Evolutionary conservation across 2,797 vertebrate genomes (phyloP), one percentile per base, ranked within the genome.

Genomic region (Helarctos malayanus): DNA sequence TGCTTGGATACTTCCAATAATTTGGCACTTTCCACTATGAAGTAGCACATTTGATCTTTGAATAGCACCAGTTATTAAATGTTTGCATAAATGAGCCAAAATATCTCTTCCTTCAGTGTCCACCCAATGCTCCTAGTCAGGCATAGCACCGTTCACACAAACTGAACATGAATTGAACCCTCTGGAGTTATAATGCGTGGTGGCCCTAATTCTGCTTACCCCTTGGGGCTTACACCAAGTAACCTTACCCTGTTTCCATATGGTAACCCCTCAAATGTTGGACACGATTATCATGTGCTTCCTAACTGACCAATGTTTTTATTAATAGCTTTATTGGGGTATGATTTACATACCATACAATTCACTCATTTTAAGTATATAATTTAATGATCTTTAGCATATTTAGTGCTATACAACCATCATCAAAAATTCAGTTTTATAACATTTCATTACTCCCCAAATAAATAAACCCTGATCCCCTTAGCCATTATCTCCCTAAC

Each of bases 1-100:
- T 82, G 41, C 29, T 71, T 93, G 61, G 6, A 91, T 89, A 85
- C 52, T 96, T 59, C 41, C 32, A 89, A 29, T 94, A 91, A 85
- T 76, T 91, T 75, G 27, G 4, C 41, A 78, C 38, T 91, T 71
- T 83, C 14, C 12, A 81, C 21, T 87, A 21, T 90, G 82, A 57
- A 16, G 13, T 89, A 78, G 76, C 29, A 84, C 41, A 76, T 76
- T 85, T 71, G 75, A 88, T 78, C 65, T 93, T 95, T 93, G 49
- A 86, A 83, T 87, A 89, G 45, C 15, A 52, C 25, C 49, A 97
- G 57, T 94, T 92, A 73, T 59, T 95, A 68, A 97, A 78, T 56
- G 41, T 96, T 96, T 96, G 57, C 4, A n/a, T 91, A 85, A 85
- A 79, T 81, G 32, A 86, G 18, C 29, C 54, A 63, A 91, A 95